Conservation (phyloP, 2,113 vertebrate species). For the Bos taurus region ARS-UCD2.0 NC_037330.1:94061501-94062000, state of each 20-base stretch:
- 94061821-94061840: background rate
- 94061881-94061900: background rate
- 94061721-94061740: background rate
- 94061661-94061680: background rate
- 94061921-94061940: conserved; percentile 30
- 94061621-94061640: background rate
- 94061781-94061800: conserved; percentile 22
- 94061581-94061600: background rate
- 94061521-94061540: background rate
- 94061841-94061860: background rate
- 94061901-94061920: background rate
- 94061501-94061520: background rate
- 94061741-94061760: conserved; percentile 18
- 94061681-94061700: conserved; percentile 3
- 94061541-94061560: background rate
- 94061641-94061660: conserved; percentile 27
- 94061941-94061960: background rate
- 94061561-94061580: background rate
- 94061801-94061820: background rate
- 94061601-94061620: background rate
- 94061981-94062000: background rate
- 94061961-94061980: background rate
- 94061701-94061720: conserved; percentile 31
- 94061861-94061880: background rate
- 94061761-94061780: background rate